Conservation (phyloP, 2,113 vertebrate genomes). For the Leptobrachium leishanense region DNA sequence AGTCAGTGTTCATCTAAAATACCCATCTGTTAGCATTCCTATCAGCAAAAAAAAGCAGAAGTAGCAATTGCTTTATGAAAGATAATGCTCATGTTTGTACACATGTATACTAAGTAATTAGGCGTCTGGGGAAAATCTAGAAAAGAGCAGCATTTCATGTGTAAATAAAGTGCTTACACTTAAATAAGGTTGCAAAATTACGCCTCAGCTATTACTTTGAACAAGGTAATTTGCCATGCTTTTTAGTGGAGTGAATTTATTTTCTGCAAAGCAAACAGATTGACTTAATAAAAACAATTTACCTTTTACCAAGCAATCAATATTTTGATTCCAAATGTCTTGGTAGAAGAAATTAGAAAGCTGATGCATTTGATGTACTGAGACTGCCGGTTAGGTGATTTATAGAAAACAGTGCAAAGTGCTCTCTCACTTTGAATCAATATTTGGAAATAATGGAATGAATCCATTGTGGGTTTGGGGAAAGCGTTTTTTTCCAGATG, state of each 20-base stretch:
- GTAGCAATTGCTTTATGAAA: conserved; percentile 25
- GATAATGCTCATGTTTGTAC: conserved; percentile 41
- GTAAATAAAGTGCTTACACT: conserved; percentile 33
- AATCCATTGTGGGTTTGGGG: neutral
- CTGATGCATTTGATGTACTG: conserved; percentile 7
- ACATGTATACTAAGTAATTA: conserved; percentile 39
- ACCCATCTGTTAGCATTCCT: conserved; percentile 39
- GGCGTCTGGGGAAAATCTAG: conserved; percentile 29
- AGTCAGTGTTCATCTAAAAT: conserved; percentile 39
- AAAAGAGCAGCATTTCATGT: conserved; percentile 39
- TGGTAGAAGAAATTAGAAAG: conserved; percentile 15
- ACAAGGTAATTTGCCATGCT: conserved; percentile 29
- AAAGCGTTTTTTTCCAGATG: too few relatives aligned
- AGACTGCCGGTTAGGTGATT: conserved; percentile 7
- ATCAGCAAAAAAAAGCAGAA: conserved; percentile 44
- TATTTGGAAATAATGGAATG: neutral
- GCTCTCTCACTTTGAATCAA: conserved; percentile 14
- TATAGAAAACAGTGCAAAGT: neutral
- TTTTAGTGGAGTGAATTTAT: conserved; percentile 12
- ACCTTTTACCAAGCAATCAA: conserved; percentile 21
- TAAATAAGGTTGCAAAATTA: conserved; percentile 31
- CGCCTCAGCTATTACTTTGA: conserved; percentile 19
- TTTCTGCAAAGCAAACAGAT: conserved; percentile 29
- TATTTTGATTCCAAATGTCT: conserved; percentile 27
- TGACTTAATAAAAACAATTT: conserved; percentile 31